These are phyloP conservation scores for Acanthochromis polyacanthus DNA, from an alignment of 2,113 vertebrate species.

Conservation along the genomic window DNA sequence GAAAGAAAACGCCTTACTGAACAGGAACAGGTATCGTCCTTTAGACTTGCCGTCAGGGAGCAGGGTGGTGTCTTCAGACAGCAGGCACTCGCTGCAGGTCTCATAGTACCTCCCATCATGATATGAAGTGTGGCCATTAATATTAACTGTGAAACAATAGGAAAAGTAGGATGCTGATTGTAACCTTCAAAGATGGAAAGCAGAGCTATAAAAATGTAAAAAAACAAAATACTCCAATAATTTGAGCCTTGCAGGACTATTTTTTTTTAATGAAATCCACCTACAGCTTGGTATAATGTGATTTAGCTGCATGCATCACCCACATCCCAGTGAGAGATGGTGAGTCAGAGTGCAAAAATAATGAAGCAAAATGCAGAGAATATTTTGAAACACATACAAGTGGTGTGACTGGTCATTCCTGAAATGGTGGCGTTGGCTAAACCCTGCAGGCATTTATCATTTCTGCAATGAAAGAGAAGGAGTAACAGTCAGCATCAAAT, in stretches of 20 bases:
- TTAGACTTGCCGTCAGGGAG: conserved; percentile 75
- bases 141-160: conserved; percentile 61
- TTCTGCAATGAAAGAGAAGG: conserved; percentile 34
- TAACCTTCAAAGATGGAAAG: not conserved
- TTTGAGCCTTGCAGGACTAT: not conserved
- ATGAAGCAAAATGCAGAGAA: not conserved
- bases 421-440: conserved; percentile 72
- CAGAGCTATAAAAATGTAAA: not conserved
- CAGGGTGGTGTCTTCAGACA: conserved; percentile 79
- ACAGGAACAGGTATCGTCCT: conserved; percentile 79
- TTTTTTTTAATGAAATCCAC: not conserved
- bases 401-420: conserved; percentile 73
- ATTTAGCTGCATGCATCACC: conserved; percentile 12
- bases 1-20: conserved; percentile 56
- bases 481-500: not conserved
- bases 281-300: not conserved
- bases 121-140: conserved; percentile 80
- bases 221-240: not conserved
- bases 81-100: conserved; percentile 75
- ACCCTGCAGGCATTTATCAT: conserved; percentile 75
- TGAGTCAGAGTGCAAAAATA: not conserved
- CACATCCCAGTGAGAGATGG: not conserved
- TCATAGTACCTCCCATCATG: conserved; percentile 81
- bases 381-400: conserved; percentile 57
- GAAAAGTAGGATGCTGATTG: not conserved